Evolutionary conservation across 2,888 invertebrate genomes (phyloP), one percentile per base, ranked within the genome.

Genomic region (Leptinotarsa haldemani): DNA sequence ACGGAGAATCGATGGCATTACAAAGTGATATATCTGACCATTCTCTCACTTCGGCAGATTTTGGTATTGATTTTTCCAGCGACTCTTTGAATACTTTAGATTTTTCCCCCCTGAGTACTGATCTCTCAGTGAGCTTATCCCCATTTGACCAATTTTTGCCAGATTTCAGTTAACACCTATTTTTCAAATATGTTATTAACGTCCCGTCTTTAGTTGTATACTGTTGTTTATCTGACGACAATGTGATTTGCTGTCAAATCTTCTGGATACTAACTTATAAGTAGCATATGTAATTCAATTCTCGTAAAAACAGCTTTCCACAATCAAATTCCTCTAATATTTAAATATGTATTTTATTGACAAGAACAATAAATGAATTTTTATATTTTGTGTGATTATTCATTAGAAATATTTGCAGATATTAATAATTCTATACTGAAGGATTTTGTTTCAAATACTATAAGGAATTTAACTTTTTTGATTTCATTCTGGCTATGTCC

Each of bases 1-100:
- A 92, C 81, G 87, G 87, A 30, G 87, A 88, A 79, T 87, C 86
- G 4, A 74, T 87, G 71, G 84, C 84, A 9, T 70, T 86, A n/a
- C 82, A 84, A 18, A 85, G 86, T 69, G 86, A 86, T 77, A 83
- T 86, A 73, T 87, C 86, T n/a, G 84, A 88, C 77, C 87, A 87
- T 79, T 86, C 87, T 16, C 73, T 87, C 15, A 86, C 87, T 1
- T 84, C 87, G 2, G 83, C 85, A 5, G 87, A 88, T 79, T 87
- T 88, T 76, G 78, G 83, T 12, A 78, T 86, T 16, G 87, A 87
- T 74, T 86, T 87, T 74, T 82, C 84, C 9, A 87, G 87, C 63
- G 85, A 86, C 73, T 85, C 86, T 20, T 77, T 87, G n/a, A 84
- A 85, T 3, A 82, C 85, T 1, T 84, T 85, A 22, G 86, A 87